These are phyloP conservation scores for Cervus canadensis DNA, from an alignment of 2,113 vertebrate genomes.

Conservation along the genomic window DNA sequence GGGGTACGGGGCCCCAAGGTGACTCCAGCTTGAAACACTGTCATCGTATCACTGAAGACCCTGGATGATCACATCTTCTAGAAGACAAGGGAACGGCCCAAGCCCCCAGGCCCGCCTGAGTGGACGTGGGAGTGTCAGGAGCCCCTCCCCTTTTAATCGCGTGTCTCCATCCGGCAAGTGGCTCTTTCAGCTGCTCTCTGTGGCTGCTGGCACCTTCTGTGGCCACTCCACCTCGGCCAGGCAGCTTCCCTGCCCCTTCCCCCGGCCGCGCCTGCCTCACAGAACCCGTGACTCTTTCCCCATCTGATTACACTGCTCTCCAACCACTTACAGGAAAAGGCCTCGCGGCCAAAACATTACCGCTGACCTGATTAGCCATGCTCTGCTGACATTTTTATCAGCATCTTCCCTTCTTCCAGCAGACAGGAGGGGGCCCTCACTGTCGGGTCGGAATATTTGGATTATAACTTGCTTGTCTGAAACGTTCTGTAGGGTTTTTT, in stretches of 20 bases:
- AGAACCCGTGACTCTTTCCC: slow-evolving; percentile 22
- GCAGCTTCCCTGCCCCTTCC: neutral
- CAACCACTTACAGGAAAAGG: slow-evolving; percentile 35
- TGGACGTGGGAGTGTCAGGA: slow-evolving; percentile 85
- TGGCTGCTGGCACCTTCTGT: slow-evolving; percentile 54
- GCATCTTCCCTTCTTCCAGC: slow-evolving; percentile 5
- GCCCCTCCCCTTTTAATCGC: slow-evolving; percentile 78
- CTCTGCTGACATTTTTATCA: slow-evolving; percentile 36
- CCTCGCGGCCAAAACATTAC: slow-evolving; percentile 50
- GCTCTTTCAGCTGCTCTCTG: slow-evolving; percentile 59
- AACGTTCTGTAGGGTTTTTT: slow-evolving; percentile 38
- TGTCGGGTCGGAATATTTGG: neutral
- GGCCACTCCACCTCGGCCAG: slow-evolving; percentile 28
- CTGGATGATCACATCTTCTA: slow-evolving; percentile 82
- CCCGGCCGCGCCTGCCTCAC: neutral
- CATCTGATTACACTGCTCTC: slow-evolving; percentile 39
- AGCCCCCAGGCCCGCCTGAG: slow-evolving; percentile 84
- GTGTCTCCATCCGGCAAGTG: slow-evolving; percentile 87
- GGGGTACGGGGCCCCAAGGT: slow-evolving; percentile 62
- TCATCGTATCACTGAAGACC: slow-evolving; percentile 43
- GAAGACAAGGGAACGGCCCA: slow-evolving; percentile 85
- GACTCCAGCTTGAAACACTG: slow-evolving; percentile 57
- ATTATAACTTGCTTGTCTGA: slow-evolving; percentile 48
- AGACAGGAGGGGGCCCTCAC: neutral
- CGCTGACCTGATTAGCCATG: slow-evolving; percentile 42